Evolutionary conservation across 2,113 vertebrate genomes (phyloP), one percentile per base, ranked within the genome.

Genomic region (Megalops atlanticus): DNA sequence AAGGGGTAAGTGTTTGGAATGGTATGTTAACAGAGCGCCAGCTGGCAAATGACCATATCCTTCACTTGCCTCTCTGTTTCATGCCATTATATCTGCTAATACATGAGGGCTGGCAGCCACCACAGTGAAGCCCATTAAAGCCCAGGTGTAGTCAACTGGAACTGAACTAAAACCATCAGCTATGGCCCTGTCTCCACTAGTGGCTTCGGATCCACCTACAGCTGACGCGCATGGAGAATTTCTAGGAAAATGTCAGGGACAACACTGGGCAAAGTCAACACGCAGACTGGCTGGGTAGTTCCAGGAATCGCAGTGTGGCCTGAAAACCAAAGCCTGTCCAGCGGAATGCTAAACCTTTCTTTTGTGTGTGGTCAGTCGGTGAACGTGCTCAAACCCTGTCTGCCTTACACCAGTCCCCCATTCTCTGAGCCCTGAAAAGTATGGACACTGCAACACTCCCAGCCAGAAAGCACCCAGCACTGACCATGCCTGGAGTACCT

Each of bases 141-240:
- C 78, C 31, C 45, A 14, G 40, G 71, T 58, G 73, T 38, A 83
- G 83, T 83, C 70, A 81, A 40, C 81, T 84, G 73, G 83, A 36
- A 73, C 76, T 84, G 83, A 49, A 72, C 86, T 81, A 74, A 86
- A 90, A 84, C 82, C 68, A 89, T 89, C 88, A 47, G 16, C 24
- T 35, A 72, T 7, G 12, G 11, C 14, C 41, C 35, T 47, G 41
- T 45, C 49, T 21, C 49, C 49, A 2, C 18, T 2, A 3, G 6
- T 54, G 49, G 12, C 47, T 2, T 2, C 52, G 18, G 52, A 24
- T 31, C 8, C n/a, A 10, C 24, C 58, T 10, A 64, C 58, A 31
- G n/a, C 24, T 31, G n/a, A 64, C 24, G 6, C n/a, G 31, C 58
- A 8, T 31, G 11, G 18, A 31, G 5, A 64, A 27, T 31, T 31